Base-by-base conservation (phyloP, 2,888 invertebrate genomes). In the Phragmatobia fuliginosa region DNA sequence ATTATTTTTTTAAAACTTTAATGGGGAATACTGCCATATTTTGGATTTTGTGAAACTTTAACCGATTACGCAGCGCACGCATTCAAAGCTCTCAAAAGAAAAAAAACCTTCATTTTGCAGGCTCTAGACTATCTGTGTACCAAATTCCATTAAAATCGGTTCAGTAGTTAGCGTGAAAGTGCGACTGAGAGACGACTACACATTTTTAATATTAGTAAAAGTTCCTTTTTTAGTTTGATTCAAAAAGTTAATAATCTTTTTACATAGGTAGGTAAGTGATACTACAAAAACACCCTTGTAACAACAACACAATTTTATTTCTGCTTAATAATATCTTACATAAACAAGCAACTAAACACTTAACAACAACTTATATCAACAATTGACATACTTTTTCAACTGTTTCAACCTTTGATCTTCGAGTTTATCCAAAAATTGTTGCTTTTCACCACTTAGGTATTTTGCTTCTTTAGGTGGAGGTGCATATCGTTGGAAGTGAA, bases 401-500 rank as follows among this genome's bases (percentile, higher is more conserved):
- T 91, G 85, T 56, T 87, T 81, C 90, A 89, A 88, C 79, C 92
- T 90, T 72, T 86, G 90, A 16, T 78, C 81, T 80, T 94, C 92
- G 59, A 96, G 81, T 76, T 92, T 89, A 3, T 91, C 84, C 59
- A 96, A 77, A 85, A 96, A 96, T 33, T 87, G 73, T 67, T 89
- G 79, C 75, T 92, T 90, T 25, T 85, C 83, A 32, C 84, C 83
- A 78, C 85, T 92, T 18, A 86, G 84, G 18, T 74, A 71, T 65
- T 83, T 81, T 33, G 88, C 80, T 74, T 77, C 76, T 73, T 83
- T 81, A 0, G 78, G 66, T 10, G 85, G 79, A 1, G 91, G 89
- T 1, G 91, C 89, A 77, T 92, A 82, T 73, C 96, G 95, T 92
- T 99, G 99, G 91, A 98, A 99, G 83, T 97, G 96, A 83, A 99